These are phyloP conservation scores for Callimorpha dominula DNA, from an alignment of 2,888 invertebrate genomes.

Conservation along the genomic window DNA sequence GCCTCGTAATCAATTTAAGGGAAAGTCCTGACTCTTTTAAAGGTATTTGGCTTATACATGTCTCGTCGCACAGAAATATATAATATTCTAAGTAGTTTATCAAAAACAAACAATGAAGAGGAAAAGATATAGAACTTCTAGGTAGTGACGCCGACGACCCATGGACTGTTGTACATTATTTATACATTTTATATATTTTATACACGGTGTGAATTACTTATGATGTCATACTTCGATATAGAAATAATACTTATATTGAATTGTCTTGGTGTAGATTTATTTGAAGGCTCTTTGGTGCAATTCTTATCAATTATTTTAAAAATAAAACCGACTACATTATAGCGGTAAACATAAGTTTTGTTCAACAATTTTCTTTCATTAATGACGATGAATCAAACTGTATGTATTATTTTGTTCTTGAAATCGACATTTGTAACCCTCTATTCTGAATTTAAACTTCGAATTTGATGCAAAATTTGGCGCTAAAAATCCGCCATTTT, in stretches of 20 bases:
- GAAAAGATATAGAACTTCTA: constrained; percentile 6
- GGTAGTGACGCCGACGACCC: background rate
- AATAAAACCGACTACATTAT: too few relatives aligned
- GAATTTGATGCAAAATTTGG: background rate
- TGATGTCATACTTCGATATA: background rate
- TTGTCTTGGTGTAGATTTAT: too few relatives aligned
- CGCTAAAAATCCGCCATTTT: background rate
- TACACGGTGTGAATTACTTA: background rate
- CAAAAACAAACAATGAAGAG: constrained; percentile 2
- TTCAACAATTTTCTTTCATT: too few relatives aligned
- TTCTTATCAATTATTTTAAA: too few relatives aligned
- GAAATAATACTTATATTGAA: too few relatives aligned
- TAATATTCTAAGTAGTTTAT: background rate
- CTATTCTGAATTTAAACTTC: background rate
- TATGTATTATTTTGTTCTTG: too few relatives aligned
- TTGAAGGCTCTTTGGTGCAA: too few relatives aligned
- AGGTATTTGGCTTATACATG: background rate
- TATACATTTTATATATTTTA: background rate
- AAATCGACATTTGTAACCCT: too few relatives aligned
- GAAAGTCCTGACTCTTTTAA: too few relatives aligned
- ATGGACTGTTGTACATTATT: constrained; percentile 2
- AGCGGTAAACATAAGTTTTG: too few relatives aligned
- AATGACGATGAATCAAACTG: too few relatives aligned
- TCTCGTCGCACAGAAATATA: background rate
- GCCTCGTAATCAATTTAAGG: too few relatives aligned